These are phyloP conservation scores for Pentamera pediparva DNA, from an alignment of 53 echinoderm and acorn worm species.

Conservation along the genomic window DNA sequence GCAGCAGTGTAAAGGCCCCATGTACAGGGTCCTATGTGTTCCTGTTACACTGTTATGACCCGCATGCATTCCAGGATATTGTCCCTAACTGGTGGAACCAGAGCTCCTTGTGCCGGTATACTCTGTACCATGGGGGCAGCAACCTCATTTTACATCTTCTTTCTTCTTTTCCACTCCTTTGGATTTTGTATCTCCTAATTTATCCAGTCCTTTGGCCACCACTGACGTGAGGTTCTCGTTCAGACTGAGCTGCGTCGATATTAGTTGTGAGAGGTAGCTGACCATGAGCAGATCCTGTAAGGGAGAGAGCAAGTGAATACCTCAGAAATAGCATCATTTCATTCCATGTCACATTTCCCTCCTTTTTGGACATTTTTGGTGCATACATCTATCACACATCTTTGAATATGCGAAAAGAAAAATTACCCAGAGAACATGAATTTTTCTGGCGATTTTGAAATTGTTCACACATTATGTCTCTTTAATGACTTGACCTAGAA, in stretches of 20 bases:
- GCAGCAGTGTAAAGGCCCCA: too few species aligned
- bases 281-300: slow-evolving; percentile 93
- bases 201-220: neutral
- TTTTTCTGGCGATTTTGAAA: too few species aligned
- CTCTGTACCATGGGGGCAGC: neutral
- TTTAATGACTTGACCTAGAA: too few species aligned
- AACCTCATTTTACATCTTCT: neutral
- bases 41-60: neutral
- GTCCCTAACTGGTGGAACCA: neutral
- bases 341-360: too few species aligned
- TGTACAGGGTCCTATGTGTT: too few species aligned
- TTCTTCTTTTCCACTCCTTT: neutral
- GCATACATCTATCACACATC: too few species aligned
- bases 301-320: neutral
- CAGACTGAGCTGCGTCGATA: slow-evolving; percentile 81
- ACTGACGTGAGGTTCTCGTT: slow-evolving; percentile 78
- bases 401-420: too few species aligned
- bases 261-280: slow-evolving; percentile 81
- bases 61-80: neutral
- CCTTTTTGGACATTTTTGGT: too few species aligned
- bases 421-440: too few species aligned
- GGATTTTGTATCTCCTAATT: neutral
- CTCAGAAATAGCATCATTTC: too few species aligned
- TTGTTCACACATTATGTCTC: too few species aligned
- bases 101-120: neutral